Conservation (phyloP, 2,113 vertebrate species). For the Phaethon lepturus region DNA sequence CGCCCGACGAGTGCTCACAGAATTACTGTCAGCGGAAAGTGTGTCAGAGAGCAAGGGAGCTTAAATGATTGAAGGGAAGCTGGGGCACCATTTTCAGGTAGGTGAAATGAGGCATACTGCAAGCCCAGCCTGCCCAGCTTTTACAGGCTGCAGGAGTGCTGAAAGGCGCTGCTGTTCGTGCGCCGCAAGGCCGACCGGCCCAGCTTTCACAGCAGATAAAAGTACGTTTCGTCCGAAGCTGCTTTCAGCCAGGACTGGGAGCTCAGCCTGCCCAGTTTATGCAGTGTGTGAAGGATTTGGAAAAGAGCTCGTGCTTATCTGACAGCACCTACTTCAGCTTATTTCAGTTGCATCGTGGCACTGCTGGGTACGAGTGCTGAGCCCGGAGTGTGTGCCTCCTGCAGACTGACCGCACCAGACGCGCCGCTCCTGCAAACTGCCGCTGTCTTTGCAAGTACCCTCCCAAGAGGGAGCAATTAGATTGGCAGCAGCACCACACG, state of each 20-base stretch:
- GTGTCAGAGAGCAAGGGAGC: slow-evolving; percentile 68
- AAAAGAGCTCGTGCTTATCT: not conserved
- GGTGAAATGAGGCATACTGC: slow-evolving; percentile 38
- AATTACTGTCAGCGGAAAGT: slow-evolving; percentile 71
- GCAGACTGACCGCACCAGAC: not conserved
- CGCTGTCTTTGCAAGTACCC: accelerated
- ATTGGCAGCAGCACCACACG: not conserved
- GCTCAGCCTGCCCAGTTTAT: not conserved
- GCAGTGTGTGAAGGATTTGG: not conserved
- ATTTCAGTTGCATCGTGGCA: accelerated
- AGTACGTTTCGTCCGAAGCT: not conserved
- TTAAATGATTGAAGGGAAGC: slow-evolving; percentile 68
- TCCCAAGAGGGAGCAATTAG: not conserved
- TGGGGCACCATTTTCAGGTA: slow-evolving; percentile 59
- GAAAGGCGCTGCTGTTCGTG: not conserved
- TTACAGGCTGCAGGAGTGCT: not conserved
- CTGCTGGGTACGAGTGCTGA: not conserved
- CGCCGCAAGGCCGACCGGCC: not conserved
- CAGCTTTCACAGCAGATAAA: not conserved
- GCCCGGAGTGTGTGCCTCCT: accelerated
- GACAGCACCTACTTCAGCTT: not conserved
- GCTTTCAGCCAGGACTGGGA: not conserved
- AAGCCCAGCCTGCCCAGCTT: slow-evolving; percentile 5
- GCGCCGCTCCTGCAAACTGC: not conserved
- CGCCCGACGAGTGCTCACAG: slow-evolving; percentile 7